Evolutionary conservation across 2,888 invertebrate species (phyloP).

Genomic region (Leucophenga montana): DNA sequence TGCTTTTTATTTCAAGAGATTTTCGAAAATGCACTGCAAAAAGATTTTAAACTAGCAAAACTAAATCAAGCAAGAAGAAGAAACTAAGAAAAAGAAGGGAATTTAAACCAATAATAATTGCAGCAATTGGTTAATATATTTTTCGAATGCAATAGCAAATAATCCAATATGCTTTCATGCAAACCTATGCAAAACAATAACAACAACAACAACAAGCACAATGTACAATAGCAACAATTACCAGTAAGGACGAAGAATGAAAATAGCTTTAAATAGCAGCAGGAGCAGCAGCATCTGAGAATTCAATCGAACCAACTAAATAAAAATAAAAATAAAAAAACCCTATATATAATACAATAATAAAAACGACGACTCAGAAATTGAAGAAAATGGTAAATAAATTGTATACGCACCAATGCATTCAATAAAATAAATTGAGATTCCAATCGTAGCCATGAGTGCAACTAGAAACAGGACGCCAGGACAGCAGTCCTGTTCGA

Average conservation of each 20-base stretch:
- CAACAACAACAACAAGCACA: slow-evolving; percentile 28
- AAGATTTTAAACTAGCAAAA: background rate
- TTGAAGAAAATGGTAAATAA: slow-evolving; percentile 50
- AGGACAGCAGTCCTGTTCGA: background rate
- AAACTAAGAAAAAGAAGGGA: background rate
- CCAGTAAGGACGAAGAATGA: background rate
- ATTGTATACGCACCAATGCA: slow-evolving; percentile 49
- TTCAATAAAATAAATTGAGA: slow-evolving; percentile 60
- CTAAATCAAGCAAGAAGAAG: background rate
- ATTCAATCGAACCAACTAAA: background rate
- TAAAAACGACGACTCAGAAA: slow-evolving; percentile 24
- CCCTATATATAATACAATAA: background rate
- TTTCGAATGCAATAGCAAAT: slow-evolving; percentile 31
- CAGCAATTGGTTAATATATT: slow-evolving; percentile 38
- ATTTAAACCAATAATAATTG: slow-evolving; percentile 36
- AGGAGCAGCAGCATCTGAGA: background rate
- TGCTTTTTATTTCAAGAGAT: too few species aligned
- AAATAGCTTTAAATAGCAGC: too few species aligned
- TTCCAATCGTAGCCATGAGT: slow-evolving; percentile 34
- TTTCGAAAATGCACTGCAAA: background rate
- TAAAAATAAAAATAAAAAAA: background rate
- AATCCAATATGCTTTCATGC: slow-evolving; percentile 13
- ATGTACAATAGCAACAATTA: slow-evolving; percentile 6
- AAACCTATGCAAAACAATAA: slow-evolving; percentile 29
- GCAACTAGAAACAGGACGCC: slow-evolving; percentile 6